Base-by-base conservation (phyloP, 2,888 invertebrate species). In the Drepanosiphum platanoidis region DNA sequence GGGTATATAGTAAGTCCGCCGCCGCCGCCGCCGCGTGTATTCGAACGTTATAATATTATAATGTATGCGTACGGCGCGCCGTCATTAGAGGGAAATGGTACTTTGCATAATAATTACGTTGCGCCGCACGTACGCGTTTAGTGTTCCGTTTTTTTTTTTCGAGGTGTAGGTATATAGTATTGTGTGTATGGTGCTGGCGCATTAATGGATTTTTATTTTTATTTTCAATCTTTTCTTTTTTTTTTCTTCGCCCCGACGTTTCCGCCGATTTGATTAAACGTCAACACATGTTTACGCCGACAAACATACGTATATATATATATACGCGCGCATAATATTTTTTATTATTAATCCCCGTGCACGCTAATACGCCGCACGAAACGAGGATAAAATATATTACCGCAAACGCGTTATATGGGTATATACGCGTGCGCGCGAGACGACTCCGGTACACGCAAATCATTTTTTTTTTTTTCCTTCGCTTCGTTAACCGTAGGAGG, bases 211-310 rank as follows among this genome's bases (percentile, higher is more conserved):
- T 58, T 75, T 72, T 30, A 13, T 72, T 70, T 42, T 11, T 36
- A 7, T 13, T 30, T 30, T 27, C 18, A n/a, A 11, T 70, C 68
- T 15, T 32, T 15, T 32, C 64, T 1, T 32, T 9, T n/a, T 2
- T 52, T n/a, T 1, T 32, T 39, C 70, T 2, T 61, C 9, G 61
- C 27, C 27, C 39, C 30, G 46, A 18, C 72, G 72, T 58, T 58
- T 75, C 75, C 75, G 58, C 58, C 58, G 75, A 75, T 52, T 74
- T 22, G 74, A 74, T 75, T 75, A 34, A 34, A 58, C 58, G 58
- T 75, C 75, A 75, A 75, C 75, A 34, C 75, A 13, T 18, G 22
- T 52, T 27, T 61, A 61, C 61, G 61, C 61, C 61, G 61, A 61
- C 27, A 61, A 61, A 61, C 61, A 27, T 8, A 61, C 61, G n/a